These are phyloP conservation scores for Augiades crinisus DNA, from an alignment of 2,888 invertebrate species.

Conservation along the genomic window DNA sequence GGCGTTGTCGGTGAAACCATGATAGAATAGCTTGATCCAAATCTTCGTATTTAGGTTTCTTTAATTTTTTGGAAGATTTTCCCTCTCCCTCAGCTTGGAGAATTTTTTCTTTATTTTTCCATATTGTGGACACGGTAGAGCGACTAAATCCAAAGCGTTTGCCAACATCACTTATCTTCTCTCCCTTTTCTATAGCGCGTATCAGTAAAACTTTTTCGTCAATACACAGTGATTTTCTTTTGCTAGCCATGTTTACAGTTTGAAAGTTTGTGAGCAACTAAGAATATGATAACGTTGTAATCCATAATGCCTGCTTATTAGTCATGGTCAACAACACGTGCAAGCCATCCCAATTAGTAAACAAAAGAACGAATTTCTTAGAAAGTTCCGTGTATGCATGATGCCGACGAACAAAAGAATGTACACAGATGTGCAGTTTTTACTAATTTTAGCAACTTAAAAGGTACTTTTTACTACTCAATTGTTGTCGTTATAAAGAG, in stretches of 20 bases:
- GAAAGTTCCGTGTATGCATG: too few relatives aligned
- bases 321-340: too few relatives aligned
- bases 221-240: slow-evolving; percentile 31
- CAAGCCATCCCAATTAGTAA: too few relatives aligned
- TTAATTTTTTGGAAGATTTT: slow-evolving; percentile 39
- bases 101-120: slow-evolving; percentile 40
- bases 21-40: slow-evolving; percentile 38
- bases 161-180: slow-evolving; percentile 32
- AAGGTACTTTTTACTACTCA: too few relatives aligned
- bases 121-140: slow-evolving; percentile 38
- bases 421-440: too few relatives aligned
- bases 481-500: too few relatives aligned
- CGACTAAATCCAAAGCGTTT: slow-evolving; percentile 36
- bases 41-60: slow-evolving; percentile 38
- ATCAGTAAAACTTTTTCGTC: slow-evolving; percentile 31
- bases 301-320: too few relatives aligned
- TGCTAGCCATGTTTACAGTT: slow-evolving; percentile 29
- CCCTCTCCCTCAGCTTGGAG: slow-evolving; percentile 36
- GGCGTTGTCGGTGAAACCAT: slow-evolving; percentile 38
- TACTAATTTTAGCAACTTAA: too few relatives aligned
- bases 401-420: too few relatives aligned
- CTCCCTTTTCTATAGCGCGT: slow-evolving; percentile 31
- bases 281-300: not conserved
- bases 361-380: not conserved
- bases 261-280: slow-evolving; percentile 25